A percentile compares a stretch with the other conserved stretches of the same genome.
Evolutionary conservation across 1,140 invertebrate genomes (phyloP).

Genomic region (Halictus rubicundus): DNA sequence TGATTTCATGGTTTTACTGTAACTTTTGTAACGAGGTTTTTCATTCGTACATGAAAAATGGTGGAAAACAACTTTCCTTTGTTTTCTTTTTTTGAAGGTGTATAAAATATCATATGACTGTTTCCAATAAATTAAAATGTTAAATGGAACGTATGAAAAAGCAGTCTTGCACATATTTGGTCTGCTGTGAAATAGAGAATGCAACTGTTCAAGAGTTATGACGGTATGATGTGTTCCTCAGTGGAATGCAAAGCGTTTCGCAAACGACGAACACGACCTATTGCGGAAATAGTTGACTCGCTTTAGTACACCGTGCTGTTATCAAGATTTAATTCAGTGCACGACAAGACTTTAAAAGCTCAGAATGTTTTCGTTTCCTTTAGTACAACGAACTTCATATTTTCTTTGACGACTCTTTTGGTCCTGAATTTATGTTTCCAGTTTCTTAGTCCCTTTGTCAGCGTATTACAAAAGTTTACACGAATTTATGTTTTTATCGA

Average conservation of each 20-base stretch:
- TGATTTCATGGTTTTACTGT: too few species aligned
- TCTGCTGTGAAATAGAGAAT: not conserved
- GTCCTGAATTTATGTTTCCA: too few species aligned
- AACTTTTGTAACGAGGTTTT: too few species aligned
- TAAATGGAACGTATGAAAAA: not conserved
- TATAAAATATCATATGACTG: too few species aligned
- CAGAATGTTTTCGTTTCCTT: not conserved
- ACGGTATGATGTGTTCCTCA: conserved; percentile 2
- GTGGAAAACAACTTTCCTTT: too few species aligned
- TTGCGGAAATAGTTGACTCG: not conserved
- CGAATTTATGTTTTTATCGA: too few species aligned
- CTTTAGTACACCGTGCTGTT: not conserved
- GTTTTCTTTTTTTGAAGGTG: too few species aligned
- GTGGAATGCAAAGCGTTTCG: not conserved
- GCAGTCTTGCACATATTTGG: too few species aligned
- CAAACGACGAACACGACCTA: conserved; percentile 7
- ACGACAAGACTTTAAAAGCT: conserved; percentile 4
- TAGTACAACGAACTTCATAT: not conserved
- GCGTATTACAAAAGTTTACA: too few species aligned
- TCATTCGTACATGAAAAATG: too few species aligned
- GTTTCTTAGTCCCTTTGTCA: too few species aligned
- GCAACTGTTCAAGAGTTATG: not conserved
- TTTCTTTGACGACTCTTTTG: not conserved
- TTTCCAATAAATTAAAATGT: too few species aligned
- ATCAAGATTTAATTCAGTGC: conserved; percentile 3